phyloP scores from a whole-genome alignment of 1,140 invertebrate genomes.

The Papilio machaon region DNA sequence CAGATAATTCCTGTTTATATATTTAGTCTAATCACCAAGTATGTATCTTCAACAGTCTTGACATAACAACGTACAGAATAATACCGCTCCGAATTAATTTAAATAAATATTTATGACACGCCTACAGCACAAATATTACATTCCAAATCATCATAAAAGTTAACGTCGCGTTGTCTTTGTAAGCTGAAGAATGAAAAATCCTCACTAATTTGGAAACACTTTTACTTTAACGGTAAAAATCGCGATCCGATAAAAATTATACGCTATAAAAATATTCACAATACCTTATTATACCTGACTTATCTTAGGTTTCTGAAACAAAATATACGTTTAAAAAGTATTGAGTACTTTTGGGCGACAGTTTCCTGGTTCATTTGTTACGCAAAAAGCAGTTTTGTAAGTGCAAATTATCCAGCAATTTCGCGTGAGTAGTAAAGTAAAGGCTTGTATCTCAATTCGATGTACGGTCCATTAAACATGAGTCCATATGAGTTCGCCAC shows the following conservation, averaged over 20 bases:
- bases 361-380: not conserved
- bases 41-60: not conserved
- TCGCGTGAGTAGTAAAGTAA: not conserved
- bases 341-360: not conserved
- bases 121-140: too few species aligned
- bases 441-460: conserved; percentile 17
- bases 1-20: not conserved
- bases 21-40: not conserved
- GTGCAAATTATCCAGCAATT: conserved; percentile 13
- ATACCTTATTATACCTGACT: too few species aligned
- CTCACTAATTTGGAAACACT: too few species aligned
- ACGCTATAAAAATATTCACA: too few species aligned
- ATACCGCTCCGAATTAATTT: not conserved
- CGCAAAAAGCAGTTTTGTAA: conserved; percentile 14
- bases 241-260: too few species aligned
- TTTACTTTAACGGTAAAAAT: too few species aligned
- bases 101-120: too few species aligned
- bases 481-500: conserved; percentile 18
- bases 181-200: too few species aligned
- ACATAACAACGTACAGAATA: not conserved
- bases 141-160: too few species aligned
- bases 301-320: too few species aligned
- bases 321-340: too few species aligned
- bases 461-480: conserved; percentile 24
- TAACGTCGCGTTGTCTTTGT: too few species aligned